Evolutionary conservation across 2,113 vertebrate genomes (phyloP), one percentile per base, ranked within the genome.

Genomic region (Carettochelys insculpta): DNA sequence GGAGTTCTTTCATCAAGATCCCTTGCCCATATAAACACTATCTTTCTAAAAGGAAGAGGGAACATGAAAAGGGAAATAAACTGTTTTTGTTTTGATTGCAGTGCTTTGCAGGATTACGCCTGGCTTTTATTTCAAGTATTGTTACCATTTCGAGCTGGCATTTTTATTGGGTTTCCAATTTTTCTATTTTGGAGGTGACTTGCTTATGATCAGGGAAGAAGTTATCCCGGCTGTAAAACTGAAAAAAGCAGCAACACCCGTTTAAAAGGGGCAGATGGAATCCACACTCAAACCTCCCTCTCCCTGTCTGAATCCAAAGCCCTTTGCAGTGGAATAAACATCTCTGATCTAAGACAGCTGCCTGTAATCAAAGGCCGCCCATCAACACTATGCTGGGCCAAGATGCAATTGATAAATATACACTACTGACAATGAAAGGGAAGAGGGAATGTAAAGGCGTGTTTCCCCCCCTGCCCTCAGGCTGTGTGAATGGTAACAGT

Each of bases 271-370:
- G 93, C 34, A 2, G 27, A 29, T 24, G 2, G 92, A 58, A 80
- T 13, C 54, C 20, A 31, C 24, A 10, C 75, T 19, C 84, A 25
- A 34, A 90, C n/a, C 81, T 78, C 82, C 90, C 90, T 88, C 94
- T 85, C 81, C 82, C 77, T 75, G 24, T 89, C 90, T 89, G 53
- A 5, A 86, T 91, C 92, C 93, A 73, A 93, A 77, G 90, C 68
- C 50, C 85, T 95, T 95, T 93, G 51, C 86, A 27, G 76, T 83
- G 90, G 84, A 97, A 97, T 97, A 97, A 96, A 96, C 95, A 97
- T 90, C 89, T 89, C 93, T 96, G 96, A 98, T 94, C 82, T 83
- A 85, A 96, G 94, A 83, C 96, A 97, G 96, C 97, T 97, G 96
- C 95, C 47, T 71, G 65, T 65, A 94, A 92, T 91, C 96, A 95